Evolutionary conservation across 1,140 invertebrate genomes (phyloP), one percentile per base, ranked within the genome.

Genomic region (Trinorchestia longiramus): DNA sequence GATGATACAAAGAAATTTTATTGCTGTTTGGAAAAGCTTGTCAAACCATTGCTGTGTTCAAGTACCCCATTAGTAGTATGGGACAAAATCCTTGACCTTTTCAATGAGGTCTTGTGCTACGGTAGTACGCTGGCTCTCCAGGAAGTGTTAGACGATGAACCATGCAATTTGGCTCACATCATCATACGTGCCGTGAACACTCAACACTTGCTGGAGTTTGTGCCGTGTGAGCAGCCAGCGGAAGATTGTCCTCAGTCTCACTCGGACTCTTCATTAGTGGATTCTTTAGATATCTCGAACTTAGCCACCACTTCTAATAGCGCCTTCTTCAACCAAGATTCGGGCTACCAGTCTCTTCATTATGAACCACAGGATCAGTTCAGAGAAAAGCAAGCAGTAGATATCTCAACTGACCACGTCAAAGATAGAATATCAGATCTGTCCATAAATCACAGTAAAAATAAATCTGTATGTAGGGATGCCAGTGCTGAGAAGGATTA

Each of bases 1-100:
- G 98, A 99, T 96, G 98, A 99, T 97, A 99, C 98, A 4, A 98
- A 99, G 97, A 98, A 98, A 8, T 99, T 99, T 97, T 99, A 99
- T 97, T 98, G 98, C 42, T 98, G 99, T 97, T 97, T 99, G 96
- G 98, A 99, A 96, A 98, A 98, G 96, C 98, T 99, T 97, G 98
- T 99, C 43, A 97, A 98, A 95, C 44, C 92, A 94, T 97, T 99
- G 91, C 97, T 99, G 53, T 98, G 98, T 96, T 98, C 98, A n/a
- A 98, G 98, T 96, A 97, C 99, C 4, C 98, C 98, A 0, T 98
- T 98, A 95, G 98, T 98, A 43, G 98, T 99, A 96, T 99, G 99
- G 98, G 98, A 98, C 96, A 98, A 99, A 97, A 97, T 99, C 96
- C 97, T 99, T 90, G 98, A 98, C 96, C 97, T 99, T 43, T 98